Evolutionary conservation across 2,113 vertebrate genomes (phyloP).

Genomic region (Tinamus guttatus): DNA sequence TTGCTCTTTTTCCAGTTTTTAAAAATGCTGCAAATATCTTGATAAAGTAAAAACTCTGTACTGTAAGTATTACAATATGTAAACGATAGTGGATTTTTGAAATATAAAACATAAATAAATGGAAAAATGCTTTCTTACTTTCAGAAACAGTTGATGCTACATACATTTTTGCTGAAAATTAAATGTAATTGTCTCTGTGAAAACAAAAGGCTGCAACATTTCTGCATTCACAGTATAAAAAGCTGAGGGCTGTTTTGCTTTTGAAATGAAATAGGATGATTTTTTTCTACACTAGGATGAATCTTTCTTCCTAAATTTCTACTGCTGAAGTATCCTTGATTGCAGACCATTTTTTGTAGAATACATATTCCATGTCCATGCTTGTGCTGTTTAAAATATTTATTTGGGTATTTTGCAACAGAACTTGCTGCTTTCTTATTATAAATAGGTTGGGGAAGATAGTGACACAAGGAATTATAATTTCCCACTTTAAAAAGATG

Average conservation of each 20-base stretch:
- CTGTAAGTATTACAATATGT: not conserved
- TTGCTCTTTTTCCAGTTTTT: not conserved
- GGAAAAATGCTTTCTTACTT: not conserved
- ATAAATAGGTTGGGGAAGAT: not conserved
- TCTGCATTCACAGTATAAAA: not conserved
- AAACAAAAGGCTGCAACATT: not conserved
- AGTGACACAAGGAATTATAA: not conserved
- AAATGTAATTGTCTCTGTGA: not conserved
- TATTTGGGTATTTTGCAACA: not conserved
- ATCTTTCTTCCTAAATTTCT: not conserved
- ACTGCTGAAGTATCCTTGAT: not conserved
- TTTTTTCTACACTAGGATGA: not conserved
- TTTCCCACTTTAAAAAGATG: not conserved
- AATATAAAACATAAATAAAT: not conserved
- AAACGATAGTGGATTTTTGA: not conserved
- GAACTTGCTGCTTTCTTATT: not conserved
- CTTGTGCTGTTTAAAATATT: not conserved
- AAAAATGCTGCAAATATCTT: not conserved
- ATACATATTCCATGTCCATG: rapidly evolving
- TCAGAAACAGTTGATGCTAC: not conserved
- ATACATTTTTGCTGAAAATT: not conserved
- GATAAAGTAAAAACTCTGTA: not conserved
- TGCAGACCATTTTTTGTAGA: not conserved
- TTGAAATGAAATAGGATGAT: not conserved
- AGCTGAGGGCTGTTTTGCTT: not conserved